phyloP scores from a whole-genome alignment of 1,140 invertebrate species.

The Drosophila equinoxialis region DNA sequence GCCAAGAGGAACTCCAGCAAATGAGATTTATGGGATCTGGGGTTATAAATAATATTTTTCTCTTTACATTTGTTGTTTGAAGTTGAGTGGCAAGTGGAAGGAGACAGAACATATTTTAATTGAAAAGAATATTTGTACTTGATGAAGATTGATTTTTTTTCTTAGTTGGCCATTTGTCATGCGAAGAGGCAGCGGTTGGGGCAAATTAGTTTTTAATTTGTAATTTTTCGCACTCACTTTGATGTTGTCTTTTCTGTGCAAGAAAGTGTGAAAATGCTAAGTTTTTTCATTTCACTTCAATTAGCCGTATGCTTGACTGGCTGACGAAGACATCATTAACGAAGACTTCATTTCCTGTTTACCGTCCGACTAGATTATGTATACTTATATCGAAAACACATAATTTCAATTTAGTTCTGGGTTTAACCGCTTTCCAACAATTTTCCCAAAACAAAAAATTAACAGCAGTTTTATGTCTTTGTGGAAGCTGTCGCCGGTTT shows the following conservation, averaged over 20 bases:
- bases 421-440: not conserved
- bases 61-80: not conserved
- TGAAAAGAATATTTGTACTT: constrained; percentile 55
- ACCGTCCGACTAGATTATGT: constrained; percentile 5
- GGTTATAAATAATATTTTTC: not conserved
- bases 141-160: constrained; percentile 73
- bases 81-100: not conserved
- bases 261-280: constrained; percentile 53
- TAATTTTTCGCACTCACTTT: constrained; percentile 63
- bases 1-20: not conserved
- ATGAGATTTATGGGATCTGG: constrained; percentile 5
- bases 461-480: not conserved
- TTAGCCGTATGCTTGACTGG: constrained; percentile 31
- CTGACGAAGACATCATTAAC: constrained; percentile 42
- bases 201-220: constrained; percentile 67
- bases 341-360: constrained; percentile 40
- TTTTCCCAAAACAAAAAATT: not conserved
- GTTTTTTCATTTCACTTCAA: constrained; percentile 56
- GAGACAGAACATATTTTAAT: constrained; percentile 43
- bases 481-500: constrained; percentile 16
- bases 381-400: not conserved
- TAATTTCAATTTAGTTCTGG: not conserved
- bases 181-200: not conserved
- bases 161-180: constrained; percentile 47
- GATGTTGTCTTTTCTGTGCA: constrained; percentile 52